A percentile compares a stretch with the other conserved stretches of the same genome.
These are phyloP conservation scores for Drosophila multiciliata DNA, from an alignment of 2,888 invertebrate genomes.

Conservation along the genomic window DNA sequence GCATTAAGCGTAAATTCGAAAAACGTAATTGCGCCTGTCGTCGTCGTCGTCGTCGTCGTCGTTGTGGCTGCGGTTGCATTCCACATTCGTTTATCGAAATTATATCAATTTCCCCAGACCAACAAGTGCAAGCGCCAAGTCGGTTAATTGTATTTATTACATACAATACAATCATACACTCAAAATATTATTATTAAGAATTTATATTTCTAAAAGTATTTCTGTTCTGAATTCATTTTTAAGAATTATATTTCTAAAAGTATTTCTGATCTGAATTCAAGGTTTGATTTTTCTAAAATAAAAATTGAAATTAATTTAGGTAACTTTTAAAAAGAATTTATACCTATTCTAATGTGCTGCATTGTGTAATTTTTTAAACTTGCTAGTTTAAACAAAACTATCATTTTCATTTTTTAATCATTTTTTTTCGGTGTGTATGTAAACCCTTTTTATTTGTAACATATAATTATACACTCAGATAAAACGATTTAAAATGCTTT, in stretches of 20 bases:
- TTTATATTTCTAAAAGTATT: neutral
- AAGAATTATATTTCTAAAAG: neutral
- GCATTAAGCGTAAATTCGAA: conserved; percentile 77
- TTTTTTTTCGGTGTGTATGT: neutral
- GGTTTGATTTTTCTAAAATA: fast-evolving
- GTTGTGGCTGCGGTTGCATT: conserved; percentile 60
- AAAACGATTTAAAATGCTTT: neutral
- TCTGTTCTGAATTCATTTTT: neutral
- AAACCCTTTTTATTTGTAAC: neutral
- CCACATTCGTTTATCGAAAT: conserved; percentile 73
- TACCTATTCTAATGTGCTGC: neutral
- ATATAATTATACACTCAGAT: neutral
- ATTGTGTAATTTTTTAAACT: neutral
- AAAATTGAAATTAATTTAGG: fast-evolving
- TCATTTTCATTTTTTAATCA: neutral
- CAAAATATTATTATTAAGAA: neutral
- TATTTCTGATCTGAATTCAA: neutral
- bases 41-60: conserved; percentile 4
- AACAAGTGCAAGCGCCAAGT: conserved; percentile 23
- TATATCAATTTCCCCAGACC: conserved; percentile 67
- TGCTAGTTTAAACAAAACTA: neutral
- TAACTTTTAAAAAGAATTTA: neutral
- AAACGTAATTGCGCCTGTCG: conserved; percentile 64
- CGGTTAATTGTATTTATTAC: conserved; percentile 13
- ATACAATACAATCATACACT: conserved; percentile 11